Base-by-base conservation (phyloP, 2,888 invertebrate species). In the Hirudinaria manillensis region DNA sequence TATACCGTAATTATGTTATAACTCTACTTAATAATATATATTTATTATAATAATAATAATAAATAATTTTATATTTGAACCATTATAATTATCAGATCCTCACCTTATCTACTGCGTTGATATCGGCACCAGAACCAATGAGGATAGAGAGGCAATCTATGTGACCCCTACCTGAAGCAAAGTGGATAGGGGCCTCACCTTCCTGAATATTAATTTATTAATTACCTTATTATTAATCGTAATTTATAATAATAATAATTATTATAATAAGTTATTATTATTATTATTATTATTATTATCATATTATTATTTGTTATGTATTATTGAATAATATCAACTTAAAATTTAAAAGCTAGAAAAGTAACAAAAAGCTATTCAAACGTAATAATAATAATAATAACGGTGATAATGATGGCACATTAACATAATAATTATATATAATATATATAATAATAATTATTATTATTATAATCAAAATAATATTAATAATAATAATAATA, bases 181-280 rank as follows among this genome's bases (percentile, higher is more conserved):
- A 85, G 80, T 88, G 88, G 10, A 89, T 82, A 2, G 87, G 86
- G 3, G 87, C 87, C 80, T 88, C 88, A 45, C 86, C 87, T 79
- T 88, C 88, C 88, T 88, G 78, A 21, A 29, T 45, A 32, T 29
- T 51, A 27, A 71, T 38, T 45, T 38, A 56, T 29, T 24, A 27
- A 53, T 16, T 53, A 53, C 21, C 21, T 53, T 16, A 53, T 16
- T 16, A 66, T 29, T 19, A 66, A 66, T n/a, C 13, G n/a, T 29
- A 65, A 6, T 29, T 45, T 16, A 45, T 45, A 4, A 45, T 45
- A 45, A 16, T 45, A 16, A 6, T 45, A 45, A 10, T 45, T 7
- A 45, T 7, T 10, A 45, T 16, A n/a, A n/a, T n/a, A n/a, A n/a
- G 45, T 45, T 16, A 6, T 45, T 45, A 45, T 45, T 45, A 45